phyloP scores from a whole-genome alignment of 2,113 vertebrate genomes.

The Pomatostomus ruficeps region DNA sequence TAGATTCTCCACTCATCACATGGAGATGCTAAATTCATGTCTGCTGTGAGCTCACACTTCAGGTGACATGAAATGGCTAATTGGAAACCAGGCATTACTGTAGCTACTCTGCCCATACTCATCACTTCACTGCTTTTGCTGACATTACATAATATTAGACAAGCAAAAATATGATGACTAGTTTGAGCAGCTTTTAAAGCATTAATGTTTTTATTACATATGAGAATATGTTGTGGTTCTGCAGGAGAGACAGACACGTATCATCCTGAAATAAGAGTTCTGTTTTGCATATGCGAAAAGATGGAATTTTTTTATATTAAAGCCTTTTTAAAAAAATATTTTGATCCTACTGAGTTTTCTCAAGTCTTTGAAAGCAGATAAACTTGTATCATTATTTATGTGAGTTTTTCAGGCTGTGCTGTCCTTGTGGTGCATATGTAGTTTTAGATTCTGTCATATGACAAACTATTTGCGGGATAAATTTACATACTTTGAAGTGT shows the following conservation, averaged over 20 bases:
- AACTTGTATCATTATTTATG: neutral
- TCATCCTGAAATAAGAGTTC: neutral
- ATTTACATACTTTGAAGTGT: neutral
- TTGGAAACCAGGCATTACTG: neutral
- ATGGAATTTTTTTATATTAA: neutral
- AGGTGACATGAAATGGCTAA: neutral
- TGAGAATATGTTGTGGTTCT: neutral
- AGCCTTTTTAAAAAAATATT: neutral
- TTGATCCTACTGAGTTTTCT: neutral
- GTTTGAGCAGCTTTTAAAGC: neutral
- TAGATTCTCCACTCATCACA: neutral
- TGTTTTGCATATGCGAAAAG: neutral
- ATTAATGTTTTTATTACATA: neutral
- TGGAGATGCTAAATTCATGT: neutral
- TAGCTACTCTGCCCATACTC: neutral
- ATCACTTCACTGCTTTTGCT: neutral
- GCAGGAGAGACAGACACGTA: neutral
- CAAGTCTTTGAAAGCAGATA: neutral
- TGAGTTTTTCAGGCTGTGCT: neutral
- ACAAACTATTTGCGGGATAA: neutral
- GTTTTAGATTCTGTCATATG: neutral
- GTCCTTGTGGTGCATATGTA: neutral
- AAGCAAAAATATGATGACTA: neutral
- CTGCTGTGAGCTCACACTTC: neutral
- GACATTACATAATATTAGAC: neutral